phyloP scores from a whole-genome alignment of 2,113 vertebrate species.

The Lynx canadensis region DNA sequence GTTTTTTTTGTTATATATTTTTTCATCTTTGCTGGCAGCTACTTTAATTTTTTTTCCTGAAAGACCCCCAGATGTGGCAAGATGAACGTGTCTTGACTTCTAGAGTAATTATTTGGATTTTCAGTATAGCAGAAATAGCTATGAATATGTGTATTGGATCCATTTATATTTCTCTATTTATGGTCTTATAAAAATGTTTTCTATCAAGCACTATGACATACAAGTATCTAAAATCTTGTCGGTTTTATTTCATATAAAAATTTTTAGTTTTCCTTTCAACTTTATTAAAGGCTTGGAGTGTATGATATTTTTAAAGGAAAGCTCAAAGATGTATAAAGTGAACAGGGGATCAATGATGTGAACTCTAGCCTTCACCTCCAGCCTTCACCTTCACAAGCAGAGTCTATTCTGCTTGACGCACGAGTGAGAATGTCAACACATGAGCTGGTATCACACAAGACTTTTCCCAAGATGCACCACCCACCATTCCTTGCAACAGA shows the following conservation, averaged over 20 bases:
- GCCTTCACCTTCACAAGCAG: background rate
- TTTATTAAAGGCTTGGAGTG: background rate
- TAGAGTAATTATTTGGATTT: constrained; percentile 8
- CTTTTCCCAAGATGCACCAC: background rate
- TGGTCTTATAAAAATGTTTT: constrained; percentile 7
- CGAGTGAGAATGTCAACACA: background rate
- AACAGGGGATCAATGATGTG: background rate
- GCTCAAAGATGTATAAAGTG: background rate
- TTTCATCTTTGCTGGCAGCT: constrained; percentile 11
- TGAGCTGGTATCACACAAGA: background rate
- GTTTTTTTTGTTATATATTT: background rate
- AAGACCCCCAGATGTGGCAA: background rate
- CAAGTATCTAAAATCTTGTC: background rate
- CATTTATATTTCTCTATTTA: constrained; percentile 18
- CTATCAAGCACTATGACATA: background rate
- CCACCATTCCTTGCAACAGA: background rate
- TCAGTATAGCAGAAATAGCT: constrained; percentile 10
- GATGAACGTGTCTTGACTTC: constrained; percentile 10
- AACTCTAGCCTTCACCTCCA: background rate
- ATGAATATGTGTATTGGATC: background rate
- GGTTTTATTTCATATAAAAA: background rate
- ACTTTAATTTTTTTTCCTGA: background rate
- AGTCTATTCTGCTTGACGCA: background rate
- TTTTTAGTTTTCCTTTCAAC: background rate
- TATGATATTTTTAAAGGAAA: constrained; percentile 10